Conservation (phyloP, 2,888 invertebrate genomes). For the Rotaria magnacalcarata region DNA sequence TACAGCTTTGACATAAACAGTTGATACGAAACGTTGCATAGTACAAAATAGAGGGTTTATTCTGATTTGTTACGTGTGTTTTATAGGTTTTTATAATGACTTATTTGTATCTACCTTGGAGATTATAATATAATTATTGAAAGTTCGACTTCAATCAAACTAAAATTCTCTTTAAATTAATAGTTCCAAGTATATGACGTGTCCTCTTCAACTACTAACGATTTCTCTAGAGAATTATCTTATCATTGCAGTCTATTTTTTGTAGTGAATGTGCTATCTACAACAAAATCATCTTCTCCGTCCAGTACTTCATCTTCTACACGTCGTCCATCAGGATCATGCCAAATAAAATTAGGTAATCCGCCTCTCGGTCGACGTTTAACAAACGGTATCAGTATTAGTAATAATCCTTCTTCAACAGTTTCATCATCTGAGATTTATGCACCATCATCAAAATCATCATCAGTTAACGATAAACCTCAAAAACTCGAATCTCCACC, state of each 20-base stretch:
- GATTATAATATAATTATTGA: too few relatives aligned
- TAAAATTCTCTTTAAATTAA: too few relatives aligned
- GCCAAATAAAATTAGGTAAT: background rate
- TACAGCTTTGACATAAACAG: too few relatives aligned
- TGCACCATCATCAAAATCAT: background rate
- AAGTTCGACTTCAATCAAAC: too few relatives aligned
- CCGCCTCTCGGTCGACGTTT: background rate
- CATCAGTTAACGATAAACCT: background rate
- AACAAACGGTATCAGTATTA: background rate
- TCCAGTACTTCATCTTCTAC: background rate
- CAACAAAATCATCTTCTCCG: background rate
- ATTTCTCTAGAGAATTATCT: too few relatives aligned
- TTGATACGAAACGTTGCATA: too few relatives aligned
- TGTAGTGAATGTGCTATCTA: background rate
- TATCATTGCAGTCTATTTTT: background rate
- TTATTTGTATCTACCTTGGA: too few relatives aligned
- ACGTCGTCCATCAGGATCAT: background rate
- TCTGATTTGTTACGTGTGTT: too few relatives aligned
- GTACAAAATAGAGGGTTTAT: too few relatives aligned
- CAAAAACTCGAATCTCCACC: background rate
- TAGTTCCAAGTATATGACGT: too few relatives aligned
- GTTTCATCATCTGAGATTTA: background rate
- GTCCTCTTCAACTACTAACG: too few relatives aligned
- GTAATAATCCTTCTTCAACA: background rate
- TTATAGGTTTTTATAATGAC: too few relatives aligned